These are phyloP conservation scores for Tyrophagus putrescentiae DNA, from an alignment of 1,140 invertebrate species.

Conservation along the genomic window DNA sequence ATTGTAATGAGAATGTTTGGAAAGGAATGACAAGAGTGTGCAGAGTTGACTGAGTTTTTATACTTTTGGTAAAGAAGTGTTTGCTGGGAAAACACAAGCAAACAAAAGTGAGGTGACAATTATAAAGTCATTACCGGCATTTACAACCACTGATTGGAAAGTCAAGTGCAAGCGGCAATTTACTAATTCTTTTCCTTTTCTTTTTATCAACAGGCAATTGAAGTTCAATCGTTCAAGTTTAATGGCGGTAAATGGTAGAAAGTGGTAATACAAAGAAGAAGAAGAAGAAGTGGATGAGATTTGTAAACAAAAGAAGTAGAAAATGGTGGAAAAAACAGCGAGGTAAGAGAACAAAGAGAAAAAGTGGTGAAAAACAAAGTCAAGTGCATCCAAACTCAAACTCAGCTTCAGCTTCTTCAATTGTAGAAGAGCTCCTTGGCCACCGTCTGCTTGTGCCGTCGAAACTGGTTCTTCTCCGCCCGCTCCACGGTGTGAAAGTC, in stretches of 20 bases:
- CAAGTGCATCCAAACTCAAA: not conserved
- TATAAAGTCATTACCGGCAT: too few relatives aligned
- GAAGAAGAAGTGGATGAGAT: not conserved
- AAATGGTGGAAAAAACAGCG: not conserved
- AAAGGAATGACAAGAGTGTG: not conserved
- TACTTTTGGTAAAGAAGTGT: not conserved
- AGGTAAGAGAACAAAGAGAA: not conserved
- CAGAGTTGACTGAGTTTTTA: too few relatives aligned
- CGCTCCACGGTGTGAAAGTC: slow-evolving; percentile 5
- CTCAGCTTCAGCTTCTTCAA: slow-evolving; percentile 1
- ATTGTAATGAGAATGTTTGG: not conserved
- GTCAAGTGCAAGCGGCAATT: too few relatives aligned
- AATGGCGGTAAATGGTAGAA: too few relatives aligned
- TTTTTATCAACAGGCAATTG: too few relatives aligned
- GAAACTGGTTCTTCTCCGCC: not conserved
- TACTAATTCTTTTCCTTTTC: too few relatives aligned
- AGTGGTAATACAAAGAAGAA: too few relatives aligned
- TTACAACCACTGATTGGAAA: not conserved
- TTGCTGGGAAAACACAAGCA: too few relatives aligned
- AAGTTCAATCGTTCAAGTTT: too few relatives aligned
- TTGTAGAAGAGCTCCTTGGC: not conserved
- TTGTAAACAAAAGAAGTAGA: not conserved
- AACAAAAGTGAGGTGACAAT: too few relatives aligned
- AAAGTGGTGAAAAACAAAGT: not conserved
- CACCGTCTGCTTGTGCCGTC: not conserved